Evolutionary conservation across 2,113 vertebrate species (phyloP), one percentile per base, ranked within the genome.

Genomic region (Albula glossodonta): DNA sequence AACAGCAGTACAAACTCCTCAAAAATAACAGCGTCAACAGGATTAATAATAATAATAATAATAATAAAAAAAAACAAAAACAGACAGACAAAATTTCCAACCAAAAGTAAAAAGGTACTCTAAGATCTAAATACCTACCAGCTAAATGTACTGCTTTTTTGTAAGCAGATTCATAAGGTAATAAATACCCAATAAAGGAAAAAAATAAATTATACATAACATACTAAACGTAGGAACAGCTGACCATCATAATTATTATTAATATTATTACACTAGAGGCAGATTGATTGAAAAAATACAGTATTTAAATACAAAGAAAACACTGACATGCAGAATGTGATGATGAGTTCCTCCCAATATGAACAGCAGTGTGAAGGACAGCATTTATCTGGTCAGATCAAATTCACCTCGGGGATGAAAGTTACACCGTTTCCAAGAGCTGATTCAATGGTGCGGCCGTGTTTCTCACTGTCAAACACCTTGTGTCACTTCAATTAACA

Each of bases 181-280:
- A 95, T 95, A 95, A 97, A 96, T 95, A 94, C 95, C 86, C 80
- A 82, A 91, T 90, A 92, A 94, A 94, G 94, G 89, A 95, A 90
- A 95, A 41, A 97, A 98, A 98, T 99, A 99, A 99, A 99, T 99
- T 99, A 99, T 97, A 98, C 96, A 98, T 98, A 99, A 99, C 95
- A 99, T 98, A 99, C 97, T 97, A 97, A 95, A 97, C 96, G 96
- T 96, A 97, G 95, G 96, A 97, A 97, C 95, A 93, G 97, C 95
- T 97, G 97, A 98, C 96, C 95, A 95, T 97, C 93, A 94, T 97
- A 96, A 97, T 93, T 96, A 97, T 94, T 97, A 97, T 95, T 96
- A 97, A 95, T 96, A 97, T 96, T 97, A 97, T 96, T 95, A 95
- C 96, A 97, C 96, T 97, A 98, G 97, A 99, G 97, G 97, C 97